These are phyloP conservation scores for Alcis repandata DNA, from an alignment of 2,888 invertebrate species.

Conservation along the genomic window DNA sequence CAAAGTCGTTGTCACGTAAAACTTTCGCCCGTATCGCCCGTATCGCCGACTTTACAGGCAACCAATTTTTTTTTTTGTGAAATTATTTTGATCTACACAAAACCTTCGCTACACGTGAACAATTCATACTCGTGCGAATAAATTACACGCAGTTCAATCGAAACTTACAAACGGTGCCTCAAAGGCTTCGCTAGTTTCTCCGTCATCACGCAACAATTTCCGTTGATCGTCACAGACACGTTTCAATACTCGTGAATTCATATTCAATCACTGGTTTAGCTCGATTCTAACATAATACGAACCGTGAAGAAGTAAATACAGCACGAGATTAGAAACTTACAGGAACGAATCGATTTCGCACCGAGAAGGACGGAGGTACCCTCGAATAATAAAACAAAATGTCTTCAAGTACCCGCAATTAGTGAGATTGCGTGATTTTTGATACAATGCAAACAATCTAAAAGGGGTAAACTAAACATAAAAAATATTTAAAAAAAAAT, in stretches of 20 bases:
- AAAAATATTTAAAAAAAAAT: background rate
- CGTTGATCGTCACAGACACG: constrained; percentile 41
- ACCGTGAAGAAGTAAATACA: constrained; percentile 12
- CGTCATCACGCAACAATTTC: constrained; percentile 40
- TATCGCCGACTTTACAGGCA: too few relatives aligned
- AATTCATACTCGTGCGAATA: too few relatives aligned
- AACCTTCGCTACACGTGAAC: too few relatives aligned
- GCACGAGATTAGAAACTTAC: constrained; percentile 6
- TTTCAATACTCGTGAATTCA: constrained; percentile 41
- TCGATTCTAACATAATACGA: constrained; percentile 22
- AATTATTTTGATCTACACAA: too few relatives aligned
- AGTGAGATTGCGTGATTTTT: background rate
- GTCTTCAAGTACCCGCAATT: constrained; percentile 50
- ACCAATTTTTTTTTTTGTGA: too few relatives aligned
- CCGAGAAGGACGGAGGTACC: background rate
- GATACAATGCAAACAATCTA: background rate
- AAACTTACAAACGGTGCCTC: constrained; percentile 34
- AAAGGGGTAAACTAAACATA: background rate
- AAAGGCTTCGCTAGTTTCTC: constrained; percentile 30
- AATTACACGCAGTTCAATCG: background rate
- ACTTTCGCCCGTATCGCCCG: too few relatives aligned
- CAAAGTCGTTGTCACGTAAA: too few relatives aligned
- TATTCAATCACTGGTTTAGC: constrained; percentile 37
- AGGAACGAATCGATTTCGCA: constrained; percentile 26
- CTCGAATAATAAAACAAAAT: background rate